These are phyloP conservation scores for Cephus nigrinus DNA, from an alignment of 2,888 invertebrate species.

Conservation along the genomic window DNA sequence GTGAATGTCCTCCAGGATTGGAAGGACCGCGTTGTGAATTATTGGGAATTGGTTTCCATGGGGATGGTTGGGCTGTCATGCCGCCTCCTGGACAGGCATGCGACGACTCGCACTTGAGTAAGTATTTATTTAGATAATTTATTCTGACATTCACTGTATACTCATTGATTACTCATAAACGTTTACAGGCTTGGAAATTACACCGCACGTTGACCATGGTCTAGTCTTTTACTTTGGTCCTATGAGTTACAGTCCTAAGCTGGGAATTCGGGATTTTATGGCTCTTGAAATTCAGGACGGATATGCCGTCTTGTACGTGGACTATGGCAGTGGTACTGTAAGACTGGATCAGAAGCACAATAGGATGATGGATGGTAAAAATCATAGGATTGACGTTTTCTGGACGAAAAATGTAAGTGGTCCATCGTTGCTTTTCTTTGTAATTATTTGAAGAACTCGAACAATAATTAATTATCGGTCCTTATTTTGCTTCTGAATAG, in stretches of 20 bases:
- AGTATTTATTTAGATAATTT: slow-evolving; percentile 13
- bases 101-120: slow-evolving; percentile 75
- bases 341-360: slow-evolving; percentile 76
- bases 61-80: slow-evolving; percentile 95
- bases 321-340: slow-evolving; percentile 88
- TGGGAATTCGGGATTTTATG: slow-evolving; percentile 87
- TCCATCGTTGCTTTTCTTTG: background rate
- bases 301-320: slow-evolving; percentile 83
- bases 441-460: background rate
- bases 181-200: slow-evolving; percentile 74
- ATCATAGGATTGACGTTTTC: slow-evolving; percentile 83
- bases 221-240: slow-evolving; percentile 94
- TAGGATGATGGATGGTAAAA: slow-evolving; percentile 84
- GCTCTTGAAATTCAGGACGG: slow-evolving; percentile 87
- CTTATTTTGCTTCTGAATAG: slow-evolving; percentile 49
- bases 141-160: background rate
- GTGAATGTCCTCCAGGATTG: slow-evolving; percentile 81
- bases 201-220: slow-evolving; percentile 81
- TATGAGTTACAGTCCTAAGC: slow-evolving; percentile 72
- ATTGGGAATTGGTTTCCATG: slow-evolving; percentile 86
- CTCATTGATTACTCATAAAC: background rate
- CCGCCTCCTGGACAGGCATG: slow-evolving; percentile 85
- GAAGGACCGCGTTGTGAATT: slow-evolving; percentile 93
- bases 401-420: slow-evolving; percentile 66
- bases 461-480: background rate